Conservation (phyloP, 92 coral and sea anemone species). For the Phenganax marumi region DNA sequence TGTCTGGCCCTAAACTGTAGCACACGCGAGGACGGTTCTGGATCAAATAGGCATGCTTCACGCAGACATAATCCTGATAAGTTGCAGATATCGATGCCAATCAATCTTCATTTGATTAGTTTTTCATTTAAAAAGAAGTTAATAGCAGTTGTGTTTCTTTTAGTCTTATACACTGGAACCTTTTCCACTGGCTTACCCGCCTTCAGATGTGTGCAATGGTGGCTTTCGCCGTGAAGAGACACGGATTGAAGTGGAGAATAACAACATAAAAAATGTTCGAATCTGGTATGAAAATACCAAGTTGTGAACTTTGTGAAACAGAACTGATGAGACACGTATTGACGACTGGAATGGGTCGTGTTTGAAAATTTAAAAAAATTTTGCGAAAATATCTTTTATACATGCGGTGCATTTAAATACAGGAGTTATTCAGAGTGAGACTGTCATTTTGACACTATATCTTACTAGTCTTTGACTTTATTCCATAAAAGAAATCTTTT, state of each 20-base stretch:
- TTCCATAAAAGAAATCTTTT: too few species aligned
- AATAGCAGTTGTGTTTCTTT: not conserved
- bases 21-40: too few species aligned
- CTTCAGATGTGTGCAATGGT: constrained; percentile 5
- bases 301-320: not conserved
- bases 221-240: not conserved
- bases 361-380: too few species aligned
- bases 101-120: not conserved
- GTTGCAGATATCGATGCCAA: not conserved
- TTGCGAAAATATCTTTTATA: too few species aligned
- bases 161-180: constrained; percentile 16
- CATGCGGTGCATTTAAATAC: not conserved
- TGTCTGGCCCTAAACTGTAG: too few species aligned
- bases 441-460: too few species aligned
- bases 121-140: not conserved
- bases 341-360: too few species aligned
- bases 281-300: constrained; percentile 35
- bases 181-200: not conserved
- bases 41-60: too few species aligned
- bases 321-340: too few species aligned
- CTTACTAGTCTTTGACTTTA: too few species aligned
- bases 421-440: too few species aligned
- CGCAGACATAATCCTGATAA: too few species aligned
- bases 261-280: not conserved
- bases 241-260: not conserved